Evolutionary conservation across 2,888 invertebrate species (phyloP).

Genomic region (Campoplex nolae): DNA sequence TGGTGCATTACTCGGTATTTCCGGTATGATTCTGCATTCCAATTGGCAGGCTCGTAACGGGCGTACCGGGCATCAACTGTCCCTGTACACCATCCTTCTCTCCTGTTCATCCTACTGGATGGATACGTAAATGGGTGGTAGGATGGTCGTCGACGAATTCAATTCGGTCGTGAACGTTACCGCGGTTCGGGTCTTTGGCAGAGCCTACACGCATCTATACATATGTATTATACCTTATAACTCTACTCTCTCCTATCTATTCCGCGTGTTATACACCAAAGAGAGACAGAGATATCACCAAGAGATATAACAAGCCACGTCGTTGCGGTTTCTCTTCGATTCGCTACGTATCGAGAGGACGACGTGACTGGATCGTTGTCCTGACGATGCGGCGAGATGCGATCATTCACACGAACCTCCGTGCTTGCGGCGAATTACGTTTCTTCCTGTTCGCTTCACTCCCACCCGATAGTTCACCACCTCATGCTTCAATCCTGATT

Average conservation of each 20-base stretch:
- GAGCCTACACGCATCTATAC: conserved; percentile 29
- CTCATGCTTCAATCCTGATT: background rate
- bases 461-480: background rate
- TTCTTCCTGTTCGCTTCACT: conserved; percentile 2
- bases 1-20: conserved; percentile 85
- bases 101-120: conserved; percentile 27
- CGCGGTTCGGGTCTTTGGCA: conserved; percentile 94
- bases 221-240: conserved; percentile 15
- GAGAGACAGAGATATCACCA: conserved; percentile 7
- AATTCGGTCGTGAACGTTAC: conserved; percentile 93
- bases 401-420: conserved; percentile 52
- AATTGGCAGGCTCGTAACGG: conserved; percentile 80
- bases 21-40: conserved; percentile 85
- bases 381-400: conserved; percentile 53
- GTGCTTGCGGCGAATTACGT: conserved; percentile 22
- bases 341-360: conserved; percentile 51
- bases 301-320: conserved; percentile 45
- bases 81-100: conserved; percentile 59
- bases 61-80: conserved; percentile 72
- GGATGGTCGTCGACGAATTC: conserved; percentile 92
- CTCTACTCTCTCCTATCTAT: background rate
- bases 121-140: conserved; percentile 55
- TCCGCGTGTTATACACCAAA: background rate
- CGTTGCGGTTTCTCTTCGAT: conserved; percentile 67
- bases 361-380: conserved; percentile 52